phyloP scores from a whole-genome alignment of 2,113 vertebrate species.

The Mohoua ochrocephala region DNA sequence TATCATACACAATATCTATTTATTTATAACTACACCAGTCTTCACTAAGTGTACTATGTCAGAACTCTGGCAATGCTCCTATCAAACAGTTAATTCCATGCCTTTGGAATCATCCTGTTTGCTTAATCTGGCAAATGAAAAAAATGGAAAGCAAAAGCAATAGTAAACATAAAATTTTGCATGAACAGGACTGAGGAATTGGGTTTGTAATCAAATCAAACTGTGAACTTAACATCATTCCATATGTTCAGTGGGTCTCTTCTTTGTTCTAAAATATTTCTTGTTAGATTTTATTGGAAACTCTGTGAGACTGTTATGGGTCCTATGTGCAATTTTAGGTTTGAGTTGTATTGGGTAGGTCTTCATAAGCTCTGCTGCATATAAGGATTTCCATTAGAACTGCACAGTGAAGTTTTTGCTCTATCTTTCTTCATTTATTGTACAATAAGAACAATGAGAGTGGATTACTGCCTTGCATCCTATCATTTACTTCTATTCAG shows the following conservation, averaged over 20 bases:
- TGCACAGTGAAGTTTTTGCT: neutral
- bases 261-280: neutral
- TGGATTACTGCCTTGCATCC: slow-evolving; percentile 21
- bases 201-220: neutral
- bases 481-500: slow-evolving; percentile 22
- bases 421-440: neutral
- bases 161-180: neutral
- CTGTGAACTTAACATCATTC: neutral
- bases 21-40: neutral
- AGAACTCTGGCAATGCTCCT: neutral
- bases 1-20: neutral
- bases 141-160: neutral
- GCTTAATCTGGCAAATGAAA: neutral
- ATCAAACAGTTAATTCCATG: neutral
- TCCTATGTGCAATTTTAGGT: neutral
- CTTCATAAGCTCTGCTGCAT: neutral
- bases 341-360: neutral
- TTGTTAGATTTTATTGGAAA: neutral
- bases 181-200: neutral
- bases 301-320: neutral
- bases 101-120: neutral
- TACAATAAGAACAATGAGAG: slow-evolving; percentile 22
- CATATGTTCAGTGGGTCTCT: neutral
- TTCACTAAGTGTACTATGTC: neutral
- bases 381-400: neutral